These are phyloP conservation scores for Drosophila anomalata DNA, from an alignment of 2,888 invertebrate species.

Conservation along the genomic window DNA sequence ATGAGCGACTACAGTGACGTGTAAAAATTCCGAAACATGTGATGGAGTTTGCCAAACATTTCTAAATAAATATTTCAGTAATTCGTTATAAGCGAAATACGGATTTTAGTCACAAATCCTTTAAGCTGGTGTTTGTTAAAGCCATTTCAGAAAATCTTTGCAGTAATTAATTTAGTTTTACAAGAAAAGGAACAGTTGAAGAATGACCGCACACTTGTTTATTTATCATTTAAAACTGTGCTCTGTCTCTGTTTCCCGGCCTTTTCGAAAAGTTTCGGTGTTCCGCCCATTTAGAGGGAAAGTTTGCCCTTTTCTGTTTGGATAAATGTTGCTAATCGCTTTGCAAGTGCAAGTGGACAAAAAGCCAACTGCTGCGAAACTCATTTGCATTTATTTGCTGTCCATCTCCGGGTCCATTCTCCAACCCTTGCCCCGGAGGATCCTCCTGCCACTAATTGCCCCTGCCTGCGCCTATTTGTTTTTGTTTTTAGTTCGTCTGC, in stretches of 20 bases:
- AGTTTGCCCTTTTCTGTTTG: constrained; percentile 35
- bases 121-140: background rate
- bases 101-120: background rate
- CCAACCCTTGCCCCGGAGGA: background rate
- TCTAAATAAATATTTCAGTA: background rate
- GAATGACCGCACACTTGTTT: constrained; percentile 66
- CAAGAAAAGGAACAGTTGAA: constrained; percentile 18
- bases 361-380: constrained; percentile 70
- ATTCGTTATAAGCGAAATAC: too few species aligned
- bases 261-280: constrained; percentile 61
- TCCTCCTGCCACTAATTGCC: constrained; percentile 62
- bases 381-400: constrained; percentile 76
- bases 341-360: constrained; percentile 51
- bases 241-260: constrained; percentile 41
- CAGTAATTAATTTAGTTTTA: constrained; percentile 20
- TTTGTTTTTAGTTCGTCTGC: constrained; percentile 55
- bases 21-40: background rate
- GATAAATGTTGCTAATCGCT: constrained; percentile 77
- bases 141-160: background rate
- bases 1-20: background rate
- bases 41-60: background rate
- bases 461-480: constrained; percentile 75
- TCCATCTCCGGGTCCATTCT: constrained; percentile 39
- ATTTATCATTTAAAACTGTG: constrained; percentile 67
- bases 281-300: constrained; percentile 29